Conservation (phyloP, 92 coral and sea anemone genomes). For the Desmophyllum pertusum region DNA sequence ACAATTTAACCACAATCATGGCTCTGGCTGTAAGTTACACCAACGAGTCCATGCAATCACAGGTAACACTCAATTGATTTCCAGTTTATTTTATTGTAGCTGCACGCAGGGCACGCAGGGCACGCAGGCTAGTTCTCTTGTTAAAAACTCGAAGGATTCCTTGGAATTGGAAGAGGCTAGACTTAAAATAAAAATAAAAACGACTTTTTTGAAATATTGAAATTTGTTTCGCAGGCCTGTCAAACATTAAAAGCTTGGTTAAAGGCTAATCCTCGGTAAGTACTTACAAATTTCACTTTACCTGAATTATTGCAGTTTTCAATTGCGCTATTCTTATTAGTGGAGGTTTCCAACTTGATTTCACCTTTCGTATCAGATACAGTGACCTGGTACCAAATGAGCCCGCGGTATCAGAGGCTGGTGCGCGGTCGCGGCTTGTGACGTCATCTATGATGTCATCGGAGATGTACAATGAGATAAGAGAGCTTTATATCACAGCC, state of each 20-base stretch:
- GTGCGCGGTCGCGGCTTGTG: conserved; percentile 66
- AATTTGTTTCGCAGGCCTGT: conserved; percentile 75
- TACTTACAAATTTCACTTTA: background rate
- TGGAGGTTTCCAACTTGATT: background rate
- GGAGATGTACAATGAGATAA: conserved; percentile 95
- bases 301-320: background rate
- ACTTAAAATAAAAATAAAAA: too few species aligned
- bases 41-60: conserved; percentile 98
- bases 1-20: conserved; percentile 89
- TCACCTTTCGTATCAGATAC: conserved; percentile 57
- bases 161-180: background rate
- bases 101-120: too few species aligned
- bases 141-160: too few species aligned
- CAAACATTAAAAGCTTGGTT: conserved; percentile 87
- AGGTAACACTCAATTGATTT: conserved; percentile 67
- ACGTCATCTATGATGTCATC: conserved; percentile 92
- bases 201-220: too few species aligned
- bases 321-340: background rate
- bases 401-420: conserved; percentile 53
- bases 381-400: conserved; percentile 68
- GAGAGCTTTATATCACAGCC: conserved; percentile 88
- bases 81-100: too few species aligned
- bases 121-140: too few species aligned
- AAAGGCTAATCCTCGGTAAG: conserved; percentile 82
- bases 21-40: conserved; percentile 96